phyloP scores from a whole-genome alignment of 2,797 vertebrate genomes.

The Etheostoma perlongum region DNA sequence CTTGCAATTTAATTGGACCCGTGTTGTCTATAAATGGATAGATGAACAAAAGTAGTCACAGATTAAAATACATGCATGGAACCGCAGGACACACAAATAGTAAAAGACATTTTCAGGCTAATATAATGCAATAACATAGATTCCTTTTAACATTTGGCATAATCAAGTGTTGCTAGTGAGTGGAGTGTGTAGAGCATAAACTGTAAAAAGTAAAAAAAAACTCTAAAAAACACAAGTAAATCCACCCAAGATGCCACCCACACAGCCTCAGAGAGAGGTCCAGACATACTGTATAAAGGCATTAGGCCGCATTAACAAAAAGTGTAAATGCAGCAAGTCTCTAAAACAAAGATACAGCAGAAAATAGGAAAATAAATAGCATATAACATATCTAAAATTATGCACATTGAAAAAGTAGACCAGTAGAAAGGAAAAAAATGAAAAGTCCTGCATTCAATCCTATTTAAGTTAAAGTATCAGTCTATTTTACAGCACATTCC shows the following conservation, averaged over 20 bases:
- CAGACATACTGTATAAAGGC: neutral
- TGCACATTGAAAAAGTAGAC: neutral
- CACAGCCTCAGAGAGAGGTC: neutral
- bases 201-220: slow-evolving; percentile 23
- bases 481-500: too few species aligned
- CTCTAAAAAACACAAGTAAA: slow-evolving; percentile 35
- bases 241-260: slow-evolving; percentile 8
- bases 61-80: slow-evolving; percentile 5
- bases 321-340: slow-evolving; percentile 18
- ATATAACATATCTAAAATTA: slow-evolving; percentile 1
- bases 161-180: slow-evolving; percentile 17
- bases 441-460: too few species aligned
- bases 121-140: slow-evolving; percentile 7
- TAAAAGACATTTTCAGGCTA: slow-evolving; percentile 7
- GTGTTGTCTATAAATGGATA: slow-evolving; percentile 1
- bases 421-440: too few species aligned
- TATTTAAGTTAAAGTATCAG: too few species aligned
- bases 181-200: neutral
- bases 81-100: neutral
- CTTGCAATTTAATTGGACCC: neutral
- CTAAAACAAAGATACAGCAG: neutral
- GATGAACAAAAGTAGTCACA: slow-evolving; percentile 8
- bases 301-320: slow-evolving; percentile 4
- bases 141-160: slow-evolving; percentile 8
- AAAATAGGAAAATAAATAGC: slow-evolving; percentile 11